Percentiles rank a stretch among this genome's conserved stretches.
These are phyloP conservation scores for Macaca mulatta DNA, from an alignment of 2,113 vertebrate species.

Conservation along the genomic window DNA sequence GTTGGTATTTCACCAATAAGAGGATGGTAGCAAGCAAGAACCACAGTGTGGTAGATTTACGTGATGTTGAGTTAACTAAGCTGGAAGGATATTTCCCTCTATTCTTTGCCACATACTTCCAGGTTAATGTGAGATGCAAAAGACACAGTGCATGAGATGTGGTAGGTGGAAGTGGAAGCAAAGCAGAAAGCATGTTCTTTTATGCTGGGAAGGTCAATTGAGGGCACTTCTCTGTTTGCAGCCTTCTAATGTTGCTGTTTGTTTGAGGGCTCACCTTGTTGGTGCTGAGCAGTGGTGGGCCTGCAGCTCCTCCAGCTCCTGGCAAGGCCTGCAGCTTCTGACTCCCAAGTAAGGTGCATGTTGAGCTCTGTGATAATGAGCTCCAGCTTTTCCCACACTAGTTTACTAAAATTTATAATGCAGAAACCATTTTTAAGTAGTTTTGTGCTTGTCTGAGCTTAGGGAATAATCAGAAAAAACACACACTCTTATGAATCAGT, in stretches of 20 bases:
- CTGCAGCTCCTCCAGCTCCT: neutral
- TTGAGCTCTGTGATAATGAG: neutral
- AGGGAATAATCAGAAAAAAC: neutral
- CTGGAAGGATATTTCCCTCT: neutral
- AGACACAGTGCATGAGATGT: neutral
- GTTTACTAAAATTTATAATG: neutral
- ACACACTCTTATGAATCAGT: neutral
- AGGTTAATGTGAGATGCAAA: neutral
- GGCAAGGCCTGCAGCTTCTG: neutral
- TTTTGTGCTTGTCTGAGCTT: neutral
- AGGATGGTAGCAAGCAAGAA: neutral
- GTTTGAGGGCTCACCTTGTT: neutral
- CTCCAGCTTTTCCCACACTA: neutral
- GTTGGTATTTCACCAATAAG: neutral
- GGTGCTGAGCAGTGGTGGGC: neutral
- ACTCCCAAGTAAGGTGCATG: neutral
- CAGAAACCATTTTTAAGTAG: neutral
- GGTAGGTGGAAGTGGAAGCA: neutral
- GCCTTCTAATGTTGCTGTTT: fast-evolving
- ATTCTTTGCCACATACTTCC: neutral
- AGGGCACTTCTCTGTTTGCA: neutral
- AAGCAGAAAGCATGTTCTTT: neutral
- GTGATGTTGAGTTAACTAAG: neutral
- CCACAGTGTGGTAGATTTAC: neutral
- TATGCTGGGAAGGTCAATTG: neutral